These are phyloP conservation scores for Anguilla marmorata DNA, from an alignment of 2,797 vertebrate genomes.

Conservation along the genomic window DNA sequence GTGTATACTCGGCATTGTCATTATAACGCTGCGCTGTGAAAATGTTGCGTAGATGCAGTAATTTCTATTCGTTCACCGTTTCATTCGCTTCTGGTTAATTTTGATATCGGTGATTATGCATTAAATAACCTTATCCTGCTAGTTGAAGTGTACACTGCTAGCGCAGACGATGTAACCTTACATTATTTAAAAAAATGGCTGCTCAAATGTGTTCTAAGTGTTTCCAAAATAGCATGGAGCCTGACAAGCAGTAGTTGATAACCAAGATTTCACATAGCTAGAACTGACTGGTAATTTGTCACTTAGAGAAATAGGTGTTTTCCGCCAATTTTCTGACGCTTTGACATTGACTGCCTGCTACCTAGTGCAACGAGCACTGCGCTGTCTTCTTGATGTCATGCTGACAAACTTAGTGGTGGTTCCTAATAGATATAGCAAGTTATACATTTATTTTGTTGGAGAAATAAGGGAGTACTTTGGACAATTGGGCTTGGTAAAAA, in stretches of 20 bases:
- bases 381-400: too few species aligned
- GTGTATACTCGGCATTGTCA: too few species aligned
- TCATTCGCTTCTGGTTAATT: neutral
- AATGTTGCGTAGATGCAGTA: neutral
- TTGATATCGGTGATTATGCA: neutral
- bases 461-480: conserved; percentile 84
- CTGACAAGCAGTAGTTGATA: conserved; percentile 57
- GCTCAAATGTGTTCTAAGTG: conserved; percentile 56
- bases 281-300: neutral
- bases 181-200: conserved; percentile 65
- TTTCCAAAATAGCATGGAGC: conserved; percentile 74
- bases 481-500: conserved; percentile 80
- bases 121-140: too few species aligned
- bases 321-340: neutral
- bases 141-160: too few species aligned
- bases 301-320: neutral
- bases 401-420: too few species aligned
- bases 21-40: too few species aligned
- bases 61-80: neutral
- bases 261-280: conserved; percentile 19
- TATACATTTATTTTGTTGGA: conserved; percentile 64
- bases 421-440: too few species aligned
- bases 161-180: neutral
- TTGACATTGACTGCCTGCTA: neutral
- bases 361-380: too few species aligned